Base-by-base conservation (phyloP, 2,113 vertebrate genomes). In the Phyllopteryx taeniolatus region DNA sequence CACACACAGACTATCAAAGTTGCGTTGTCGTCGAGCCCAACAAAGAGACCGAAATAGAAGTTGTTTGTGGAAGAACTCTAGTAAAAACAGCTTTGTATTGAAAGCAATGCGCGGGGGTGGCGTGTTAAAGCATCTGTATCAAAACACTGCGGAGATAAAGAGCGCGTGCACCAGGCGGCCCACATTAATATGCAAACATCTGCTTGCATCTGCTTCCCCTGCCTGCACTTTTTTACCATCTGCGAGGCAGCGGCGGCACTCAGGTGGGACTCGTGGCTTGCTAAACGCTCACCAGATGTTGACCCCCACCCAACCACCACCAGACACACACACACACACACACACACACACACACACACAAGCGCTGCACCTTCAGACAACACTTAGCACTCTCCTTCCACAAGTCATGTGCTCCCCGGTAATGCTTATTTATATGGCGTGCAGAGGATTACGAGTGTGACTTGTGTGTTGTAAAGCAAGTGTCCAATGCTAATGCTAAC, bases 1-100 rank as follows among this genome's bases (percentile, higher is more conserved):
- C 62, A 44, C 62, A 64, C 62, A 12, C 62, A 43, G 59, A n/a
- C 62, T n/a, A 64, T 64, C 62, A 64, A 64, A 64, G 62, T 43
- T 1, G 20, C 62, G 4, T n/a, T 60, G 27, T 35, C 17, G 39
- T 64, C 31, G 59, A 61, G 39, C 19, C 42, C 62, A 10, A 42
- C 39, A 64, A 64, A 64, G 61, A 42, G 62, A 43, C 62, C 12
- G 20, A 64, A 64, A 44, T 44, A 64, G 42, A 60, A 61, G 9
- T 43, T 22, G 19, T 20, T 42, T 39, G 60, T 3, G 19, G 62
- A 43, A 22, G 62, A 64, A 64, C 20, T 64, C 39, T 44, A 11
- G 62, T 43, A 44, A 64, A 39, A 64, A 35, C 59, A 35, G 31
- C 27, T 61, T 61, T 61, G 31, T 17, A 19, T 35, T 39, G 59